phyloP scores from a whole-genome alignment of 2,888 invertebrate species.

The Volucella inflata region DNA sequence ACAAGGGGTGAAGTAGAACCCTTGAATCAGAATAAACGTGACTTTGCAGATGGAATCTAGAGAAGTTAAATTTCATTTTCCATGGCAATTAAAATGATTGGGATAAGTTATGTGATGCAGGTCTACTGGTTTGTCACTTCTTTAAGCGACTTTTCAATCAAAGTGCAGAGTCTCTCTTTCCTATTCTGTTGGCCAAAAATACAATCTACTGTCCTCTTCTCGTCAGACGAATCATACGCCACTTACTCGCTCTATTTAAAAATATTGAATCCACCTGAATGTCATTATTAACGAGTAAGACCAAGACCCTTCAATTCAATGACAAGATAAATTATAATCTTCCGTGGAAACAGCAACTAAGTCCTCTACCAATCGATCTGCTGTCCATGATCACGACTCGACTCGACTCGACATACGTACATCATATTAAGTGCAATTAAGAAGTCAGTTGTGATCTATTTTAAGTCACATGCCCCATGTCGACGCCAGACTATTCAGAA shows the following conservation, averaged over 20 bases:
- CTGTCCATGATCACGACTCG: not conserved
- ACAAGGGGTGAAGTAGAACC: slow-evolving; percentile 48
- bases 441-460: slow-evolving; percentile 70
- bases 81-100: not conserved
- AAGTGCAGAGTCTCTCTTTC: too few species aligned
- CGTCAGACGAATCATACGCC: too few species aligned
- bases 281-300: slow-evolving; percentile 15
- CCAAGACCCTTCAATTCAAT: slow-evolving; percentile 16
- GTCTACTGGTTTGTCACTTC: too few species aligned
- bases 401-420: slow-evolving; percentile 34
- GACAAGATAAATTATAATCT: slow-evolving; percentile 58
- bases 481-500: slow-evolving; percentile 70
- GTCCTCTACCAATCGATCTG: slow-evolving; percentile 26
- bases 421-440: slow-evolving; percentile 73
- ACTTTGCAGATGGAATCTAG: slow-evolving; percentile 48
- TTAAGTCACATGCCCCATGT: slow-evolving; percentile 57
- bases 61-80: slow-evolving; percentile 33
- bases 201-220: too few species aligned
- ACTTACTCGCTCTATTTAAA: too few species aligned
- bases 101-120: too few species aligned
- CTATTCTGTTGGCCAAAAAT: too few species aligned
- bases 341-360: slow-evolving; percentile 37
- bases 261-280: not conserved
- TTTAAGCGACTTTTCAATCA: too few species aligned
- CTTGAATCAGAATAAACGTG: slow-evolving; percentile 54